These are phyloP conservation scores for Noturus placidus DNA, from an alignment of 2,113 vertebrate genomes.

Conservation along the genomic window DNA sequence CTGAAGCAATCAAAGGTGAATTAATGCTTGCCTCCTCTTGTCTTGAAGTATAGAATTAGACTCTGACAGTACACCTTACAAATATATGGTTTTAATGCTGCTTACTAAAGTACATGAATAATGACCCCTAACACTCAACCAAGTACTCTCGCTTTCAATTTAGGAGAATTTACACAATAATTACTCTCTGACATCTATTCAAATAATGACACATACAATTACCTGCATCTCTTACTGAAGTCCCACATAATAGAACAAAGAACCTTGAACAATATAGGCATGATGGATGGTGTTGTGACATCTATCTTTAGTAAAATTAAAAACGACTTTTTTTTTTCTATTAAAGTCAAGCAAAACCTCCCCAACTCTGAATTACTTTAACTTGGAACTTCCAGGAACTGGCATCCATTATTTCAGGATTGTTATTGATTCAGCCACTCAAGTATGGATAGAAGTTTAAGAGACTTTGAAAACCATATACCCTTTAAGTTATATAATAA, in stretches of 20 bases:
- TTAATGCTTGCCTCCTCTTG: conserved; percentile 16
- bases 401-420: conserved; percentile 12
- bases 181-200: conserved; percentile 41
- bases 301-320: conserved; percentile 40
- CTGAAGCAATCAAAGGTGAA: conserved; percentile 33
- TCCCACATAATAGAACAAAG: conserved; percentile 26
- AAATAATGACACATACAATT: conserved; percentile 43
- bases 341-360: conserved; percentile 45
- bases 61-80: conserved; percentile 19
- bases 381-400: conserved; percentile 10
- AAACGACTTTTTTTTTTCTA: conserved; percentile 59
- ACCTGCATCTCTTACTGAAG: conserved; percentile 39
- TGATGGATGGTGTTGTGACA: conserved; percentile 41
- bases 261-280: conserved; percentile 22
- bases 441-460: neutral
- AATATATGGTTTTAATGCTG: conserved; percentile 36
- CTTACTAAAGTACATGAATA: conserved; percentile 39
- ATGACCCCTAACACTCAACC: neutral
- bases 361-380: neutral
- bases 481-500: neutral
- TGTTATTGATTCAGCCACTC: conserved; percentile 30
- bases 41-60: conserved; percentile 10
- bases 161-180: conserved; percentile 45
- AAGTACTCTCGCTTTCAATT: conserved; percentile 34
- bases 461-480: neutral